Conservation (phyloP, 1,140 invertebrate species). For the Neelides sp. region DNA sequence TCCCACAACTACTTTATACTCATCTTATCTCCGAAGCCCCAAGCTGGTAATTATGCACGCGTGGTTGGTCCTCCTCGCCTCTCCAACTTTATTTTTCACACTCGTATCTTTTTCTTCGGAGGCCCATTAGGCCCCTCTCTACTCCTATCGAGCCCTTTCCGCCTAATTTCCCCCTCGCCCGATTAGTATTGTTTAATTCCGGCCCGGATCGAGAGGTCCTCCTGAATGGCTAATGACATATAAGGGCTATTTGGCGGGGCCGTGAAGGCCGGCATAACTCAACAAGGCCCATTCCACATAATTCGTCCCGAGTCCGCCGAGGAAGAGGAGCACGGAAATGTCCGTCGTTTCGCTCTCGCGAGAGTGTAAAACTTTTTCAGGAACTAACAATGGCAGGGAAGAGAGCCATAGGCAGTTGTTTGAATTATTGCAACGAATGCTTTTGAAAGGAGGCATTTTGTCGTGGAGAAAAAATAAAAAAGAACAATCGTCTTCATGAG, state of each 20-base stretch:
- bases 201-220: too few species aligned
- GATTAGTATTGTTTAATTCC: too few species aligned
- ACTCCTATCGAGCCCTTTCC: slow-evolving; percentile 22
- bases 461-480: slow-evolving; percentile 22
- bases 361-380: slow-evolving; percentile 18
- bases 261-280: too few species aligned
- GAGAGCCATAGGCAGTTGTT: slow-evolving; percentile 21
- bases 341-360: too few species aligned
- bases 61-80: slow-evolving; percentile 23
- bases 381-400: slow-evolving; percentile 17
- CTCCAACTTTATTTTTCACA: slow-evolving; percentile 28
- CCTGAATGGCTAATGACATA: too few species aligned
- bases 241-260: too few species aligned
- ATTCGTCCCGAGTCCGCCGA: too few species aligned
- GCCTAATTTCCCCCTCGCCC: slow-evolving; percentile 21
- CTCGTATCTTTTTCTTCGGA: slow-evolving; percentile 23
- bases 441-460: slow-evolving; percentile 29
- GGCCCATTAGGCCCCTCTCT: too few species aligned
- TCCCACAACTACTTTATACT: background rate
- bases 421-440: slow-evolving; percentile 32
- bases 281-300: too few species aligned
- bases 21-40: slow-evolving; percentile 9
- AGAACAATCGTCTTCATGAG: slow-evolving; percentile 26
- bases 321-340: too few species aligned
- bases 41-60: slow-evolving; percentile 30